Percentiles rank a stretch among this genome's conserved stretches.
These are phyloP conservation scores for Sciurus niger DNA, from an alignment of 2,113 vertebrate genomes.

Conservation along the genomic window DNA sequence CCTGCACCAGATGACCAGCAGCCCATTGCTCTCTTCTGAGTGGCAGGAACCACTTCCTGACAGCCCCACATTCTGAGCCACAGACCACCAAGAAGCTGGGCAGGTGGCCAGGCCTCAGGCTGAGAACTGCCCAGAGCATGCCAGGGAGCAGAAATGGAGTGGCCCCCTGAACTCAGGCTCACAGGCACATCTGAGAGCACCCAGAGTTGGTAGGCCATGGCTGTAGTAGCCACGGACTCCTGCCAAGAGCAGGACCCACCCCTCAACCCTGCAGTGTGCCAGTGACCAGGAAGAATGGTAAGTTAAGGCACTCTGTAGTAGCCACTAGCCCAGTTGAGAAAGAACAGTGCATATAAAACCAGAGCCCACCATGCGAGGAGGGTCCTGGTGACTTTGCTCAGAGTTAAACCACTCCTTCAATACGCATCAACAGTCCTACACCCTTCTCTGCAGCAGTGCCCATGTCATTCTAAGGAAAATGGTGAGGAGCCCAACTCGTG, in stretches of 20 bases:
- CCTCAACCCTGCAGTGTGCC: no score
- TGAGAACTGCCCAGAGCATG: not conserved
- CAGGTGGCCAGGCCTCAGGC: no score
- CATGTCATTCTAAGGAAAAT: not conserved
- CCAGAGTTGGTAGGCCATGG: no score
- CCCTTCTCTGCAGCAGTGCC: not conserved
- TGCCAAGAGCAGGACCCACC: accelerated
- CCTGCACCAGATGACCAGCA: not conserved
- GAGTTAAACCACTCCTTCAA: not conserved
- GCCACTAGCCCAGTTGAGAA: not conserved
- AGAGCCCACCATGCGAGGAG: not conserved
- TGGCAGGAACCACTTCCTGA: not conserved
- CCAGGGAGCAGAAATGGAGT: not conserved
- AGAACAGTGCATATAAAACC: not conserved
- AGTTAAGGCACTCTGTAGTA: not conserved
- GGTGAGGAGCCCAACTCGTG: not conserved
- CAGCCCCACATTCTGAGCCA: not conserved
- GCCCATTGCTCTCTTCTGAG: not conserved
- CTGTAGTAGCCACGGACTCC: not conserved
- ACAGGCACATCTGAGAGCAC: no score
- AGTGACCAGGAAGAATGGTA: not conserved
- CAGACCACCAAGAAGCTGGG: not conserved
- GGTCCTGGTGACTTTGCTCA: not conserved
- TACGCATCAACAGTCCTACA: not conserved
- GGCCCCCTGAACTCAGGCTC: no score